Evolutionary conservation across 2,797 vertebrate genomes (phyloP), one percentile per base, ranked within the genome.

Genomic region (Myotis pilosus): DNA sequence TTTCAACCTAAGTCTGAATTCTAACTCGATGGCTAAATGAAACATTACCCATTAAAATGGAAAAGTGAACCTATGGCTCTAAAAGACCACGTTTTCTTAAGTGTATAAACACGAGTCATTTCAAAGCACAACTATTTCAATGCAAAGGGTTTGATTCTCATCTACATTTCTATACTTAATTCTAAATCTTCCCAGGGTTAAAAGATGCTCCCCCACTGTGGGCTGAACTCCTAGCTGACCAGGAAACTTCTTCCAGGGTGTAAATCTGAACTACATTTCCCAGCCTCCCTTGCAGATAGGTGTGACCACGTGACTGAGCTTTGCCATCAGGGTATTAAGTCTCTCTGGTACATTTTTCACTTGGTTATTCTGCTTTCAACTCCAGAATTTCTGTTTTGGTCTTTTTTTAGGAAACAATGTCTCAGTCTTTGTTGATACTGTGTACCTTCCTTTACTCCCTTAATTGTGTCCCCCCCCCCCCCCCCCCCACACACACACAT

Each of bases 1-100:
- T 53, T 96, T 93, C 78, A 79, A 53, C 30, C 72, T 95, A 92
- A 93, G 64, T 78, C 60, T 30, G 51, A 87, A 71, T 22, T 64
- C 44, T 47, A 91, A 92, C 38, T 93, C 64, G 57, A 44, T 78
- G 84, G 64, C 33, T 87, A 62, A 75, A 22, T 47, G 64, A 68
- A 85, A 49, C 38, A 75, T 22, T 88, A 91, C 36, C 22, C 7
- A 17, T 51, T 60, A 91, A 51, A 88, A 68, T 28, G 62, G 53
- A 44, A 92, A 87, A 86, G 30, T 81, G 91, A 47, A 91, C 74
- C 13, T 49, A 41, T 25, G 33, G 68, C 30, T 87, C 74, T 55
- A 33, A 86, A 87, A 75, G 38, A 2, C 8, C 53, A 51, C 47
- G 9, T 79, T 85, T 91, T 92, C 85, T 53, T 64, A 71, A 75